A percentile compares a stretch with the other conserved stretches of the same genome.
Conservation (phyloP, 2,888 invertebrate species). For the Coenonympha glycerion region DNA sequence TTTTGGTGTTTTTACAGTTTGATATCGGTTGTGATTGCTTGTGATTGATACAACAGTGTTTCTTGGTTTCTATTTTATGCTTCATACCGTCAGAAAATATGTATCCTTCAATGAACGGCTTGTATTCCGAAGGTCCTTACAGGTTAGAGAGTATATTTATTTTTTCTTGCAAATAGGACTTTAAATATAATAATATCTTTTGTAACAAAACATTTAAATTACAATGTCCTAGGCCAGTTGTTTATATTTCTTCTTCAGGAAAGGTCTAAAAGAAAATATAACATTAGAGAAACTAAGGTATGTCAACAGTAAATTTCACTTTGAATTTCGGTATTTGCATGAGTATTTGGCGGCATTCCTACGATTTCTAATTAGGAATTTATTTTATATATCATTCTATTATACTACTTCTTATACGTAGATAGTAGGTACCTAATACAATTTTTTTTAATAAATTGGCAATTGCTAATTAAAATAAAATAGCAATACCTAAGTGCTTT, state of each 20-base stretch:
- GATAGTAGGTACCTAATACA: no score
- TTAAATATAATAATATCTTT: not conserved
- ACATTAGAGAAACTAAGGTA: not conserved
- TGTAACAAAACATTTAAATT: not conserved
- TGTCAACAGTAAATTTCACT: not conserved
- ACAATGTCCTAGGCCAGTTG: not conserved
- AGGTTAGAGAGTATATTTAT: no score
- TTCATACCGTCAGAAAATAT: slow-evolving; percentile 51
- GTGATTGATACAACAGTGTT: slow-evolving; percentile 37
- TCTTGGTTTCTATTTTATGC: slow-evolving; percentile 30
- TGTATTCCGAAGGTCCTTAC: slow-evolving; percentile 62
- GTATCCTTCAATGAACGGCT: slow-evolving; percentile 63
- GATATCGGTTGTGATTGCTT: slow-evolving; percentile 32
- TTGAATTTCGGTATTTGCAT: slow-evolving; percentile 14
- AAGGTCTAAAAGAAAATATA: not conserved
- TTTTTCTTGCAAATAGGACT: no score
- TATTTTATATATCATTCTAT: no score
- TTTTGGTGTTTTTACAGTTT: slow-evolving; percentile 35
- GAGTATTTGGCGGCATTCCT: slow-evolving; percentile 7
- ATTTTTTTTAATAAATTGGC: no score
- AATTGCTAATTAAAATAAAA: no score
- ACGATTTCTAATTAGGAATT: slow-evolving; percentile 5
- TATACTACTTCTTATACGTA: no score
- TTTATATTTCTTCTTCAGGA: not conserved
- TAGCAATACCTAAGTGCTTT: no score